Evolutionary conservation across 35 echinoderm and acorn worm genomes (phyloP), one percentile per base, ranked within the genome.

Genomic region (Stichopus chloronotus): DNA sequence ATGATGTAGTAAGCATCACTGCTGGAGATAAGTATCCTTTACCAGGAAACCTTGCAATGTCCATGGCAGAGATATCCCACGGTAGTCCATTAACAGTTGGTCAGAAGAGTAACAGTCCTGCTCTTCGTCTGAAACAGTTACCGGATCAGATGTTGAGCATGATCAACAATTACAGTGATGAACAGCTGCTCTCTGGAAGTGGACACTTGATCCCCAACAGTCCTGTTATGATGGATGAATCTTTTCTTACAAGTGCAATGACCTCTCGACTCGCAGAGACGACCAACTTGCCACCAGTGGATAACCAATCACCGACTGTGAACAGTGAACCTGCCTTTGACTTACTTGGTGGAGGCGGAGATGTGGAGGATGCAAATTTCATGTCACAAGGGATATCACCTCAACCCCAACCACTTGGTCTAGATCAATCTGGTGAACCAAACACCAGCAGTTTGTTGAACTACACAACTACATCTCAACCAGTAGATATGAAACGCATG

Each of bases 121-220:
- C 96, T 60, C 87, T 96, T 20, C 95, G 90, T 21, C 58, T 82
- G 14, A 72, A 84, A 60, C 57, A 81, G 8, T 86, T 94, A 61
- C 81, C 93, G 4, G 96, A 97, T 87, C 96, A 97, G 59, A 97
- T 94, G 86, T 87, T 97, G 43, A 97, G 96, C 43, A 97, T 97
- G 96, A 92, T 97, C 78, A 95, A 96, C 55, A 90, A 72, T 78
- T 97, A 97, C 59, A 94, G 88, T 86, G 96, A 97, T 0, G 96
- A 97, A 53, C 96, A 97, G 61, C 79, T 95, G 6, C 90, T 97
- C 56, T 93, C 93, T 24, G 96, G 93, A 13, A 93, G 92, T 74
- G 79, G 90, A 54, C 83, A 91, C 23, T 78, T 97, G 52, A 97
- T 97, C 58, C 81, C 90, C 24, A 93, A 97, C 74, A 96, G 92